A percentile compares a stretch with the other conserved stretches of the same genome.
Conservation (phyloP, 2,888 invertebrate species). For the Galeopsomyia nigrocyanea region DNA sequence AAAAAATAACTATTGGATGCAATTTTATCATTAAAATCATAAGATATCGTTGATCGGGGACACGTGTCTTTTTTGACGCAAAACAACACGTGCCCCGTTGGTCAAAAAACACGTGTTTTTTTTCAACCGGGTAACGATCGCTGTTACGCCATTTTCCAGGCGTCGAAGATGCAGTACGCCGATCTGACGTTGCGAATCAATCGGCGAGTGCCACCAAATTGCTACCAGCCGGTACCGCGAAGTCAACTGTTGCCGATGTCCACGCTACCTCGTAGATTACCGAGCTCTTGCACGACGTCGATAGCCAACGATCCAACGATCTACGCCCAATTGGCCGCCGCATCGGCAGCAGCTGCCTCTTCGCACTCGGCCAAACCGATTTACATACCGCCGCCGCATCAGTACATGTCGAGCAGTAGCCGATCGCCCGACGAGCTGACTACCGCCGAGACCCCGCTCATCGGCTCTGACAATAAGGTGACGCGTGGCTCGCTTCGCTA, state of each 20-base stretch:
- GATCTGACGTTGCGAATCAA: conserved; percentile 62
- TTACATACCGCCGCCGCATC: conserved; percentile 65
- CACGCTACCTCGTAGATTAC: conserved; percentile 62
- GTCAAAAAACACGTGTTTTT: no score
- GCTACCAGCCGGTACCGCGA: conserved; percentile 63
- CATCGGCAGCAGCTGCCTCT: conserved; percentile 49
- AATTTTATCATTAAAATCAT: no score
- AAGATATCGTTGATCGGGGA: no score
- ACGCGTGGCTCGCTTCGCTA: neutral
- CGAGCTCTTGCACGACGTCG: conserved; percentile 49
- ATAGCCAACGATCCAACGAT: conserved; percentile 57
- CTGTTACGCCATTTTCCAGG: conserved; percentile 47
- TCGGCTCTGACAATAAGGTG: conserved; percentile 67
- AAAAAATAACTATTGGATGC: no score
- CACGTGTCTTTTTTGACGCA: no score
- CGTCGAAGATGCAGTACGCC: conserved; percentile 63
- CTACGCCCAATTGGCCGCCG: conserved; percentile 62
- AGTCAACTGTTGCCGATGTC: conserved; percentile 65
- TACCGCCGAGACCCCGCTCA: conserved; percentile 65
- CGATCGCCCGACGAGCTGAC: conserved; percentile 61
- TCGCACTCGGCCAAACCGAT: conserved; percentile 62
- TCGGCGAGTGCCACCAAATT: conserved; percentile 64
- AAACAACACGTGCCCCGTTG: no score
- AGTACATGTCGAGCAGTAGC: conserved; percentile 56
- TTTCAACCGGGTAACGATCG: no score